Base-by-base conservation (phyloP, 2,113 vertebrate genomes). In the Chlorodrepanis virens region DNA sequence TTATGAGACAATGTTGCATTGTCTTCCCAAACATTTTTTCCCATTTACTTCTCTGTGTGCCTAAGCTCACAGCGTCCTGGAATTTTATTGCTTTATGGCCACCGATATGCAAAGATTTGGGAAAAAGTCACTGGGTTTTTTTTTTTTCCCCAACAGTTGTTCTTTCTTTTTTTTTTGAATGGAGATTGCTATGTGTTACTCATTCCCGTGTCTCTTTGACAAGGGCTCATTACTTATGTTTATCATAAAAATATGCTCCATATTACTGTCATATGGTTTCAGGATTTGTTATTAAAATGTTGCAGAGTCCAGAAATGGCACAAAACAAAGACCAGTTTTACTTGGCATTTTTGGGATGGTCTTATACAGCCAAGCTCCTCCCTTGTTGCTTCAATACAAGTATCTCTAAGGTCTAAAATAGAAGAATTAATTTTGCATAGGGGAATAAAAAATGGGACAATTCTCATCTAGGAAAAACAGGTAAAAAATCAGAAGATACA, bases 1-100 rank as follows among this genome's bases (percentile, higher is more conserved):
- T 95, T 97, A 96, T 76, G 91, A 97, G 88, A 97, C 90, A 97
- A 97, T 95, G 92, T 93, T 93, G 93, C 90, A 96, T 92, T 95
- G 81, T 95, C 96, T 94, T 96, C 93, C 83, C 77, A 85, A 83
- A 91, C 80, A 90, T 92, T 95, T 96, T 96, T 96, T 86, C 68
- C 78, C 90, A 76, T 90, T 97, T 94, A 95, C 93, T 94, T 75
- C 94, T 95, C 88, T 95, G 75, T 93, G 65, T 80, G 95, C 79
- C 81, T 97, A 95, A 94, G 82, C 81, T 94, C 89, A 95, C 75
- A 87, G 69, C 94, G 88, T 93, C 94, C 75, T 89, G 72, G 81
- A 96, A 92, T 93, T 96, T 95, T 90, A 90, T 79, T 93, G 77
- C 96, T 71, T 90, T 83, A 94, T 83, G 56, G 86, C 72, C 61